These are phyloP conservation scores for Nesidiocoris tenuis DNA, from an alignment of 2,888 invertebrate genomes.

Conservation along the genomic window DNA sequence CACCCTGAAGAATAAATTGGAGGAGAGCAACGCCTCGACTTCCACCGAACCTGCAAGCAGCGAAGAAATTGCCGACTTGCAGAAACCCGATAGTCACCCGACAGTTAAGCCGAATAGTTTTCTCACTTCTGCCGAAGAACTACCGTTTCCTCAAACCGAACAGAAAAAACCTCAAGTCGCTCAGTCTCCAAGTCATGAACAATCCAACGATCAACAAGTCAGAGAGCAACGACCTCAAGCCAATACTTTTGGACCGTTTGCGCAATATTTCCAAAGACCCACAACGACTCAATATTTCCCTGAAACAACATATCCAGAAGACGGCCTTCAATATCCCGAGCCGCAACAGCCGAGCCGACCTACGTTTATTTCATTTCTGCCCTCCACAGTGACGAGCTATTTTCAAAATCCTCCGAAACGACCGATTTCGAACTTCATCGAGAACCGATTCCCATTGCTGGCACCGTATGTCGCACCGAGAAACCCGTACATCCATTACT, in stretches of 20 bases:
- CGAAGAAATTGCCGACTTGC: constrained; percentile 9
- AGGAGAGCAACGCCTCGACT: too few species aligned
- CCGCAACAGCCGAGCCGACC: constrained; percentile 8
- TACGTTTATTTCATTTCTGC: constrained; percentile 15
- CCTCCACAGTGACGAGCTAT: constrained; percentile 22
- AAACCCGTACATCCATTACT: constrained; percentile 32
- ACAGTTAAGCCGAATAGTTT: constrained; percentile 2
- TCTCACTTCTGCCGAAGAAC: constrained; percentile 12
- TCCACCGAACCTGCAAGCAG: constrained; percentile 9
- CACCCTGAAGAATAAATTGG: not conserved
- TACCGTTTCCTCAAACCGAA: not conserved
- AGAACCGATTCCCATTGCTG: constrained; percentile 23
- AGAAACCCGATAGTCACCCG: not conserved
- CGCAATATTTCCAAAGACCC: constrained; percentile 24
- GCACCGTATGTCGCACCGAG: constrained; percentile 6
- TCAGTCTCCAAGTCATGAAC: not conserved
- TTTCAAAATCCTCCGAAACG: constrained; percentile 21
- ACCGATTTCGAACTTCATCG: constrained; percentile 25
- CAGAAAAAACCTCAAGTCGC: not conserved
- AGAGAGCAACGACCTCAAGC: constrained; percentile 2
- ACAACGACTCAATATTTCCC: constrained; percentile 13
- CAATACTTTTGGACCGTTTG: constrained; percentile 11
- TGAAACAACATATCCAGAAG: not conserved
- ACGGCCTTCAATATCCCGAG: not conserved
- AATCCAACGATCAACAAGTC: not conserved